A percentile compares a stretch with the other conserved stretches of the same genome.
phyloP scores from a whole-genome alignment of 2,113 vertebrate species.

The Sinocyclocheilus maitianheensis region DNA sequence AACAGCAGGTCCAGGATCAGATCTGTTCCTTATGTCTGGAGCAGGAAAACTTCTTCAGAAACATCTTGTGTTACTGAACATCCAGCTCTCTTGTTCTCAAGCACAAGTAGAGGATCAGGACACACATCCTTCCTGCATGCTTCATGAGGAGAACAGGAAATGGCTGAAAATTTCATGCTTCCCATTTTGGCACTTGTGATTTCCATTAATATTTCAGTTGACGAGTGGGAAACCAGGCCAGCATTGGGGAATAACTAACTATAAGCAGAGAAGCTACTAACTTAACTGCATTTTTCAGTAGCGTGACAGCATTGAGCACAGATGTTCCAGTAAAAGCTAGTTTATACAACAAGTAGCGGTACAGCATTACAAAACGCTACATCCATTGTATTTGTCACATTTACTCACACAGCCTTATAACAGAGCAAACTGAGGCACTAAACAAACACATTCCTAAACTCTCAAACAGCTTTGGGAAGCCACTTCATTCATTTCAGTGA shows the following conservation, averaged over 20 bases:
- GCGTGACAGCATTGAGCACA: neutral
- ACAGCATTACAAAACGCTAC: neutral
- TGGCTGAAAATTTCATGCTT: constrained; percentile 10
- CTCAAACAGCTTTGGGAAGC: neutral
- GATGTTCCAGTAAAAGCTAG: neutral
- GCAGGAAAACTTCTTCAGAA: neutral
- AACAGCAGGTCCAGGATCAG: constrained; percentile 15
- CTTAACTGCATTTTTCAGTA: neutral
- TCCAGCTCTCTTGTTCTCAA: neutral
- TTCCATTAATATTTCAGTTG: constrained; percentile 27
- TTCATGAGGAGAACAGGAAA: neutral
- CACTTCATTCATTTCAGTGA: neutral
- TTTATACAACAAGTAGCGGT: neutral
- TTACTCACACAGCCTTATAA: neutral
- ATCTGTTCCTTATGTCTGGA: neutral
- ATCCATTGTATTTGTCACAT: constrained; percentile 2
- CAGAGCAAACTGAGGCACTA: neutral
- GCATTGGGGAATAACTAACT: neutral
- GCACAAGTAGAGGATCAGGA: neutral
- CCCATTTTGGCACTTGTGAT: neutral
- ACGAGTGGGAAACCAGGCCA: neutral
- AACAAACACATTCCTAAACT: neutral
- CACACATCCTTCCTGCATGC: neutral
- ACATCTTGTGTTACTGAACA: neutral
- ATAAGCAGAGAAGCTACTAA: neutral